Conservation (phyloP, 2,113 vertebrate genomes). For the Lophochroa leadbeateri region DNA sequence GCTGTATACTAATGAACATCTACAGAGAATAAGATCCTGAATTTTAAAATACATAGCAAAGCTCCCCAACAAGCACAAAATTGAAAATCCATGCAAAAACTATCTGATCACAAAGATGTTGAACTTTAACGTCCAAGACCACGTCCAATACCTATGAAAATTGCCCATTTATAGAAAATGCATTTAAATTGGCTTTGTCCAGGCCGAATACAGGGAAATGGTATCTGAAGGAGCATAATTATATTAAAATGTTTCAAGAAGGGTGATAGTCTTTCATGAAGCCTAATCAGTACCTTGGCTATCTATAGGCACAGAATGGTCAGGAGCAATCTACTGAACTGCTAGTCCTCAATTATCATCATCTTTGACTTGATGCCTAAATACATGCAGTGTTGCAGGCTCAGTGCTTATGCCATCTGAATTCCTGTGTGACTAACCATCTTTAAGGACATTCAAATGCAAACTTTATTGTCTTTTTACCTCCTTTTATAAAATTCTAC, state of each 20-base stretch:
- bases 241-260: constrained; percentile 65
- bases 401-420: constrained; percentile 26
- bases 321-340: constrained; percentile 63
- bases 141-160: constrained; percentile 70
- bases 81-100: constrained; percentile 56
- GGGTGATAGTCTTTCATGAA: constrained; percentile 63
- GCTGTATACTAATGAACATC: not conserved
- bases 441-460: constrained; percentile 14
- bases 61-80: constrained; percentile 26
- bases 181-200: constrained; percentile 74
- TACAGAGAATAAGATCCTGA: not conserved
- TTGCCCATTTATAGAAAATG: constrained; percentile 74
- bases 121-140: constrained; percentile 68
- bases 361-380: constrained; percentile 66
- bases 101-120: constrained; percentile 63
- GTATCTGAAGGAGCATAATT: constrained; percentile 73
- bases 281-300: constrained; percentile 70
- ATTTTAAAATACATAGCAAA: constrained; percentile 20
- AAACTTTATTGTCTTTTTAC: constrained; percentile 9
- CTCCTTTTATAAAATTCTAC: constrained; percentile 14
- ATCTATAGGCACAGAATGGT: constrained; percentile 56
- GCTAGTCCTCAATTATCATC: constrained; percentile 73
- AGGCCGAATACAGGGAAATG: constrained; percentile 65
- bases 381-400: constrained; percentile 23
- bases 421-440: constrained; percentile 34